phyloP scores from a whole-genome alignment of 2,888 invertebrate species.

The Oxycera nigricornis region DNA sequence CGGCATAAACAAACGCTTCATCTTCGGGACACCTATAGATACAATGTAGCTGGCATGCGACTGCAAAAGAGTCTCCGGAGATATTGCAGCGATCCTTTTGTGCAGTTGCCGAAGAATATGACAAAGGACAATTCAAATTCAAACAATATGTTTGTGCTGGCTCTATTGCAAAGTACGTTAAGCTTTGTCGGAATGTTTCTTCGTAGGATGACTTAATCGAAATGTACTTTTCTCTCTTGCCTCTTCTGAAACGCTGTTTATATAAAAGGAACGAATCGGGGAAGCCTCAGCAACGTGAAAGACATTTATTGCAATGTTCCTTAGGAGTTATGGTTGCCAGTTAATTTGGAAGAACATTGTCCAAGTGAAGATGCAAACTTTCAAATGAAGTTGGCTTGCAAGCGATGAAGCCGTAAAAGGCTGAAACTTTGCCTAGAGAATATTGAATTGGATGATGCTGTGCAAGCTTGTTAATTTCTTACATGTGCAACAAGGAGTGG shows the following conservation, averaged over 20 bases:
- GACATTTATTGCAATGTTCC: neutral
- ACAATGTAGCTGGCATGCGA: neutral
- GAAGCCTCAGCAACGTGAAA: neutral
- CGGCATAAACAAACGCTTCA: neutral
- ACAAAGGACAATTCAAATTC: neutral
- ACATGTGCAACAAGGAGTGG: too few relatives aligned
- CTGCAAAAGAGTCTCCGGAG: neutral
- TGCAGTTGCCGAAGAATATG: neutral
- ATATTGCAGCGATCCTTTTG: neutral
- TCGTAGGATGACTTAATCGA: neutral
- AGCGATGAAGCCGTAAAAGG: neutral
- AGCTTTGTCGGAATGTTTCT: neutral
- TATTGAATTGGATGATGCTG: slow-evolving; percentile 1
- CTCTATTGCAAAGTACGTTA: neutral
- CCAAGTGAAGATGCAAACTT: neutral
- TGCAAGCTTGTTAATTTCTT: neutral
- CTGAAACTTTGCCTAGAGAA: neutral
- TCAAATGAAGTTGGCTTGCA: neutral
- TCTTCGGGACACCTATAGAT: neutral
- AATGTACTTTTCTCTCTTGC: neutral
- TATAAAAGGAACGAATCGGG: too few relatives aligned
- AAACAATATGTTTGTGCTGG: neutral
- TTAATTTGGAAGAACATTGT: neutral
- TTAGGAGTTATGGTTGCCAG: neutral
- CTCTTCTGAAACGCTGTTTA: too few relatives aligned